A percentile compares a stretch with the other conserved stretches of the same genome.
Evolutionary conservation across 1,140 invertebrate genomes (phyloP).

Genomic region (Dendrolimus kikuchii): DNA sequence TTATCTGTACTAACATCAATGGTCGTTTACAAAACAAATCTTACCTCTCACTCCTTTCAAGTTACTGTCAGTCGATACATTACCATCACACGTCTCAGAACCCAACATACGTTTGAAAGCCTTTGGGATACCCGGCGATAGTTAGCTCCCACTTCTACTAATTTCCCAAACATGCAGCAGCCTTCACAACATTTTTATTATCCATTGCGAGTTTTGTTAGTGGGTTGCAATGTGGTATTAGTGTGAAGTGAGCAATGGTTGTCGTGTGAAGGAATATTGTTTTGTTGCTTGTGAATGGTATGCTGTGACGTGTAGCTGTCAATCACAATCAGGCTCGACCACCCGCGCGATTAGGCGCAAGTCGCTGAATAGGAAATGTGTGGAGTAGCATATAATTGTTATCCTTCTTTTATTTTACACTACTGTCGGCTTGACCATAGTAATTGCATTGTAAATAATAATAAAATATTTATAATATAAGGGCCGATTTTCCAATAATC

Average conservation of each 20-base stretch:
- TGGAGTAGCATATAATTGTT: conserved; percentile 20
- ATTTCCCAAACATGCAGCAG: conserved; percentile 2
- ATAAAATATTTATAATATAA: no score
- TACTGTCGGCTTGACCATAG: no score
- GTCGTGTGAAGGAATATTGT: conserved; percentile 9
- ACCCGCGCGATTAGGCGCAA: conserved; percentile 56
- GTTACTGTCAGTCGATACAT: conserved; percentile 13
- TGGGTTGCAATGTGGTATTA: neutral
- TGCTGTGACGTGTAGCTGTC: conserved; percentile 55
- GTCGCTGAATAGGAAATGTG: conserved; percentile 17
- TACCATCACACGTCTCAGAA: conserved; percentile 12
- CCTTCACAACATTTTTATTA: neutral
- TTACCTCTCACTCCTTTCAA: conserved; percentile 1
- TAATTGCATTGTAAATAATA: no score
- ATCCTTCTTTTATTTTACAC: neutral
- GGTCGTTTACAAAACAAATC: conserved; percentile 2
- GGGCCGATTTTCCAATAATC: no score
- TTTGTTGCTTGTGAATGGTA: conserved; percentile 24
- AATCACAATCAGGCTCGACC: conserved; percentile 66
- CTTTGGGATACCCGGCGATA: neutral
- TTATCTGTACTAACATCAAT: neutral
- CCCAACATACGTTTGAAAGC: conserved; percentile 18
- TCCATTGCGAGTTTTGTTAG: conserved; percentile 20
- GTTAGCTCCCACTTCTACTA: neutral
- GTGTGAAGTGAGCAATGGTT: conserved; percentile 23